Conservation (phyloP, 2,888 invertebrate species). For the Platycnemis pennipes region DNA sequence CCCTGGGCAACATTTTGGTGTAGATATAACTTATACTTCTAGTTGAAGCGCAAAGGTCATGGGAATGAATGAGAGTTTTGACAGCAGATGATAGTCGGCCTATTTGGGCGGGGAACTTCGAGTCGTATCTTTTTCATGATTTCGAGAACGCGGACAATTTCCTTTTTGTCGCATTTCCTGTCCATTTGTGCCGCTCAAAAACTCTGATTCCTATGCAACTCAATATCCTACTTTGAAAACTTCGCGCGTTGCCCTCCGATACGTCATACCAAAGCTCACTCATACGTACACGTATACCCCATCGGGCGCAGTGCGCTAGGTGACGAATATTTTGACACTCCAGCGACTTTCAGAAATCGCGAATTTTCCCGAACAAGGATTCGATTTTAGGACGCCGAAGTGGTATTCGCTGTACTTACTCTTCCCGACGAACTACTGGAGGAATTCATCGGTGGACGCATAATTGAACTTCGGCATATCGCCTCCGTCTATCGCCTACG, state of each 20-base stretch:
- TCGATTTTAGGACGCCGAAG: conserved; percentile 1
- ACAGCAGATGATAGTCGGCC: not conserved
- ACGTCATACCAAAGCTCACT: not conserved
- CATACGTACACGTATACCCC: not conserved
- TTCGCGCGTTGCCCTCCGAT: conserved; percentile 12
- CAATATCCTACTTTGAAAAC: conserved; percentile 16
- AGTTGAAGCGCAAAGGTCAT: not conserved
- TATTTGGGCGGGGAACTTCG: not conserved
- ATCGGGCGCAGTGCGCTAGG: not conserved
- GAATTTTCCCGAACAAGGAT: not conserved
- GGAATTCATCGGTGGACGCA: not conserved
- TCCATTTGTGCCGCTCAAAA: not conserved
- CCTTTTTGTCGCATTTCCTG: conserved; percentile 5
- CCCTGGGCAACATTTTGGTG: too few species aligned
- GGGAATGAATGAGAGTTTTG: not conserved
- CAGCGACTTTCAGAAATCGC: not conserved
- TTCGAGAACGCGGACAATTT: not conserved
- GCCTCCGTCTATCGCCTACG: not conserved
- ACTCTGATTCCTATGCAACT: conserved; percentile 14
- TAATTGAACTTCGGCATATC: not conserved
- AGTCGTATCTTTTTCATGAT: not conserved
- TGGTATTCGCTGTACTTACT: not conserved
- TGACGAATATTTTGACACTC: not conserved
- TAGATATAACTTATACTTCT: not conserved
- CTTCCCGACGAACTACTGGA: not conserved